Evolutionary conservation across 2,797 vertebrate species (phyloP).

Genomic region (Anisognathus igniventris): DNA sequence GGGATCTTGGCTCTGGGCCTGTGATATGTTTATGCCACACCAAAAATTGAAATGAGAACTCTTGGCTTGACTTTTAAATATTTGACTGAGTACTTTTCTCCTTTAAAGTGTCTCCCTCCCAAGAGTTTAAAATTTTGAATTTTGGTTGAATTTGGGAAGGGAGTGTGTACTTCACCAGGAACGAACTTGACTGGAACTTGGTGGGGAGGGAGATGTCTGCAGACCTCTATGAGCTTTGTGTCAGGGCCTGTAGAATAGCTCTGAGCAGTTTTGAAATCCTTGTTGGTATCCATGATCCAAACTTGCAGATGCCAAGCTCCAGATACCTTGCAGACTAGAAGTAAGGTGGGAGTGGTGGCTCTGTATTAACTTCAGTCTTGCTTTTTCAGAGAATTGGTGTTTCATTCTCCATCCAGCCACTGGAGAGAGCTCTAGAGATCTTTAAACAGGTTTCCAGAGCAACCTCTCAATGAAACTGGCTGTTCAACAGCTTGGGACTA

Average conservation of each 20-base stretch:
- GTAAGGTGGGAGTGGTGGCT: background rate
- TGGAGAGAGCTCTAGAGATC: conserved; percentile 56
- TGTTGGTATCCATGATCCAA: background rate
- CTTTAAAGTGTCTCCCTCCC: background rate
- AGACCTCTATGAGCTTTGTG: background rate
- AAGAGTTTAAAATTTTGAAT: background rate
- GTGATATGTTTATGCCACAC: background rate
- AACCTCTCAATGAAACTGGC: background rate
- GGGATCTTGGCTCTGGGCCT: background rate
- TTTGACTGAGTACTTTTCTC: background rate
- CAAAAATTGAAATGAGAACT: background rate
- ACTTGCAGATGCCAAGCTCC: background rate
- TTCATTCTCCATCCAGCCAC: conserved; percentile 36
- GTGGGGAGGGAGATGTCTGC: background rate
- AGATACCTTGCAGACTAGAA: background rate
- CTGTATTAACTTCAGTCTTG: background rate
- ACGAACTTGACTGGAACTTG: background rate
- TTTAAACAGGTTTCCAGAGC: background rate
- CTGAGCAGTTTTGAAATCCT: background rate
- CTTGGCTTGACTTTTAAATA: background rate
- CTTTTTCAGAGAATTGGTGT: background rate
- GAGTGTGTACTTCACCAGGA: fast-evolving
- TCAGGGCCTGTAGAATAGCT: background rate
- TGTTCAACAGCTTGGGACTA: background rate
- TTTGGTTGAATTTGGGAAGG: background rate